Evolutionary conservation across 2,113 vertebrate species (phyloP).

Genomic region (Xyliphius kryptos): DNA sequence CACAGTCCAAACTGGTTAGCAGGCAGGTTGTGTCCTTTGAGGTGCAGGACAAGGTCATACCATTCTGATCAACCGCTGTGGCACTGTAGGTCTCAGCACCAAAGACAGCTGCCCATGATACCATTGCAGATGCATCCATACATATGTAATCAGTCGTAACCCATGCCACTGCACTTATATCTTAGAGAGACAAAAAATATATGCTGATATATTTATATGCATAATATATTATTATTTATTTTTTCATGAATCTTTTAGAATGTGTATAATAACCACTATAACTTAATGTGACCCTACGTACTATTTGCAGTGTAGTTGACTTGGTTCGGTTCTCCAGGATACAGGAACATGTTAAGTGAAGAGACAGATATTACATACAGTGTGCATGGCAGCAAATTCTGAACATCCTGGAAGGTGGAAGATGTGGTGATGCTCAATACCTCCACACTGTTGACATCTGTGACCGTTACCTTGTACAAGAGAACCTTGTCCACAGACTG

Average conservation of each 20-base stretch:
- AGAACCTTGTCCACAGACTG: slow-evolving; percentile 52
- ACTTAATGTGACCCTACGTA: slow-evolving; percentile 68
- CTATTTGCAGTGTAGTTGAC: slow-evolving; percentile 58
- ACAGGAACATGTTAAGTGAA: slow-evolving; percentile 60
- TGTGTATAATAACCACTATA: no score
- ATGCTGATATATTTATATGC: no score
- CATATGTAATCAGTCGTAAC: slow-evolving; percentile 57
- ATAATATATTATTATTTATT: no score
- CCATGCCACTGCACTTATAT: slow-evolving; percentile 45
- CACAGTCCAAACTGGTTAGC: slow-evolving; percentile 50
- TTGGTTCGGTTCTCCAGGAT: slow-evolving; percentile 54
- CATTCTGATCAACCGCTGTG: slow-evolving; percentile 22
- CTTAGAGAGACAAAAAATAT: no score
- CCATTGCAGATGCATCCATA: slow-evolving; percentile 24
- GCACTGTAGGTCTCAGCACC: slow-evolving; percentile 56
- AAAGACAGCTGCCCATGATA: slow-evolving; percentile 50
- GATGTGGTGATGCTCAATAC: not conserved
- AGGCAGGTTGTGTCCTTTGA: slow-evolving; percentile 45
- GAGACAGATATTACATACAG: slow-evolving; percentile 59
- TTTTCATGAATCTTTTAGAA: no score
- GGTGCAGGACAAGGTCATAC: slow-evolving; percentile 43
- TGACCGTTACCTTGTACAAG: slow-evolving; percentile 51
- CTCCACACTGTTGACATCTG: slow-evolving; percentile 20
- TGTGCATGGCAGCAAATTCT: slow-evolving; percentile 56
- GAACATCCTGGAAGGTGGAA: slow-evolving; percentile 40